These are phyloP conservation scores for Leguminivora glycinivorella DNA, from an alignment of 1,140 invertebrate species.

Conservation along the genomic window DNA sequence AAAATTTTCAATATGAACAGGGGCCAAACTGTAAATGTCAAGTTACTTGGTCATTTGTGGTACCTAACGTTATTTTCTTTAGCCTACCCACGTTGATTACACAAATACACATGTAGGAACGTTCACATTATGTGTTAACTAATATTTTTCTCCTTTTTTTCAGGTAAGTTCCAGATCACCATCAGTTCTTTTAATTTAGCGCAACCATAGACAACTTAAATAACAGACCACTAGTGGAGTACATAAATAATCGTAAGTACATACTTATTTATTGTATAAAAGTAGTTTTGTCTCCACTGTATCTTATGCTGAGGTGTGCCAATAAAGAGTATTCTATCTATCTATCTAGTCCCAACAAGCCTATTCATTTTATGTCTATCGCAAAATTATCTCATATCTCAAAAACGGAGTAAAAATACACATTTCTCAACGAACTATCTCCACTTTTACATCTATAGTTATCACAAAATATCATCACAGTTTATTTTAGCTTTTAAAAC, in stretches of 20 bases:
- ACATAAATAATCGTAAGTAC: no score
- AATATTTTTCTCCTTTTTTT: neutral
- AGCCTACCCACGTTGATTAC: neutral
- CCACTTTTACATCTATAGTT: neutral
- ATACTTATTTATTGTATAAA: no score
- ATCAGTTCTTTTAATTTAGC: neutral
- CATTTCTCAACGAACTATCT: neutral
- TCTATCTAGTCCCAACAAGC: neutral
- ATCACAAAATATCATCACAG: neutral
- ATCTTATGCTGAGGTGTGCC: no score
- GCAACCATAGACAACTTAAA: neutral
- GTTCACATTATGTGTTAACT: no score
- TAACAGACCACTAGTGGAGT: no score
- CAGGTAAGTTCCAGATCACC: constrained; percentile 7
- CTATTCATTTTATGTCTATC: neutral
- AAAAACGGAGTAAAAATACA: neutral
- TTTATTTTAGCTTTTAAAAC: constrained; percentile 4
- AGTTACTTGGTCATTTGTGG: neutral
- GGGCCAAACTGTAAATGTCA: no score
- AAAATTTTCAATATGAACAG: no score
- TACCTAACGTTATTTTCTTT: no score
- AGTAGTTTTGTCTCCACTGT: no score
- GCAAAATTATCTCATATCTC: neutral
- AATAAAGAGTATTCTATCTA: no score
- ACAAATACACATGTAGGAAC: no score